Conservation (phyloP, 2,797 vertebrate species). For the Bothrops alternatus region DNA sequence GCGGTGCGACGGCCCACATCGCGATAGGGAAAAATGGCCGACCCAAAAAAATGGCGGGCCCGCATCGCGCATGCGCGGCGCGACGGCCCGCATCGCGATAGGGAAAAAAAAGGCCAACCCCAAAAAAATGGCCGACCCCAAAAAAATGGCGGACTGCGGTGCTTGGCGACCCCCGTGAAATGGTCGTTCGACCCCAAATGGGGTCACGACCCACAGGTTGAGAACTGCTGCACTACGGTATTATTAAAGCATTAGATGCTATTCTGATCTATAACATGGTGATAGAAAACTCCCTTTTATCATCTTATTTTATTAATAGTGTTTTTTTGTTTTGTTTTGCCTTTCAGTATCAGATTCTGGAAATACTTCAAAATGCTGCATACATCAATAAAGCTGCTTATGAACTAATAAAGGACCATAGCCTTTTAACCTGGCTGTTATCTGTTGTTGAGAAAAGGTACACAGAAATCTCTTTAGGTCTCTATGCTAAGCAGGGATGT, state of each 20-base stretch:
- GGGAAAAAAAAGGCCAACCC: too few species aligned
- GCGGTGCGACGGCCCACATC: too few species aligned
- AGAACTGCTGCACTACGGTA: neutral
- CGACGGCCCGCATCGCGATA: too few species aligned
- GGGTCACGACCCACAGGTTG: too few species aligned
- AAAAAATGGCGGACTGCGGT: too few species aligned
- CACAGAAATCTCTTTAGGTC: neutral
- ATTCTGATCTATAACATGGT: neutral
- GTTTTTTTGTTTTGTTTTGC: slow-evolving; percentile 4
- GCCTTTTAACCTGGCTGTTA: slow-evolving; percentile 85
- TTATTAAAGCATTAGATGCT: neutral
- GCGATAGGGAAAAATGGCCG: too few species aligned
- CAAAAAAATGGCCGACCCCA: too few species aligned
- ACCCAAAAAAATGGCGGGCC: too few species aligned
- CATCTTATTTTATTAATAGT: neutral
- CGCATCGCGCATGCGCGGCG: too few species aligned
- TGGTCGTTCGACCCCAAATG: too few species aligned
- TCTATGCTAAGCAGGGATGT: neutral
- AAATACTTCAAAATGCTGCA: slow-evolving; percentile 78
- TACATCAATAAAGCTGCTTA: slow-evolving; percentile 80
- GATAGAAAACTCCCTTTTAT: neutral
- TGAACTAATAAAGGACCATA: slow-evolving; percentile 80
- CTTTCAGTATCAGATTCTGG: slow-evolving; percentile 80
- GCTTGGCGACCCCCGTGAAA: too few species aligned
- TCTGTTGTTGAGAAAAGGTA: slow-evolving; percentile 82